phyloP scores from a whole-genome alignment of 2,113 vertebrate species.

The Orthochromis indermauri region DNA sequence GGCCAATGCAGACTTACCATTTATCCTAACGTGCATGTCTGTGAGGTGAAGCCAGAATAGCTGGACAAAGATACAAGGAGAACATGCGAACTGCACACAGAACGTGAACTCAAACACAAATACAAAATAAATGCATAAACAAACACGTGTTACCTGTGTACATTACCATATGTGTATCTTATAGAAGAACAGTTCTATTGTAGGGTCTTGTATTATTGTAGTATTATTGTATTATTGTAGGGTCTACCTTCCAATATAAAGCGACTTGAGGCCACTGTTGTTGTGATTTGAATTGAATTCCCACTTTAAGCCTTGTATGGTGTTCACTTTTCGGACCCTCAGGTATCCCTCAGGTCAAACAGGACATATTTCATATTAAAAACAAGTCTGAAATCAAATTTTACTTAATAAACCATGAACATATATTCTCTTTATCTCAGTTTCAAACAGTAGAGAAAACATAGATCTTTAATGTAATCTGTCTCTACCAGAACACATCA shows the following conservation, averaged over 20 bases:
- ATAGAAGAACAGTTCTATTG: not conserved
- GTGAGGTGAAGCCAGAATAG: not conserved
- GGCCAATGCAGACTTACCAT: not conserved
- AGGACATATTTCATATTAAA: not conserved
- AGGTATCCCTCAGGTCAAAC: not conserved
- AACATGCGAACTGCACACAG: not conserved
- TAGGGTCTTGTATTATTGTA: not conserved
- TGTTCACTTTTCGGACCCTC: not conserved
- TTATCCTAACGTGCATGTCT: not conserved
- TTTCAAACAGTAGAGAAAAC: not conserved
- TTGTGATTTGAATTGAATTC: not conserved
- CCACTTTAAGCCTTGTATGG: not conserved
- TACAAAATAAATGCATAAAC: not conserved
- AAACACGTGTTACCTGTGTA: not conserved
- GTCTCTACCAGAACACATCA: not conserved
- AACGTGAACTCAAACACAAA: not conserved
- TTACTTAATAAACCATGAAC: not conserved
- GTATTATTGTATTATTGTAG: not conserved
- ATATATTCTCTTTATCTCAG: not conserved
- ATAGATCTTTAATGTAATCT: not conserved
- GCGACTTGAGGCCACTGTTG: not conserved
- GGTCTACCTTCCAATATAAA: not conserved
- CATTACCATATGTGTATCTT: not conserved
- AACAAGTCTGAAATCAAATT: fast-evolving
- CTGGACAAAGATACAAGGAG: not conserved